Evolutionary conservation across 2,888 invertebrate genomes (phyloP), one percentile per base, ranked within the genome.

Genomic region (Tenthredo amoena): DNA sequence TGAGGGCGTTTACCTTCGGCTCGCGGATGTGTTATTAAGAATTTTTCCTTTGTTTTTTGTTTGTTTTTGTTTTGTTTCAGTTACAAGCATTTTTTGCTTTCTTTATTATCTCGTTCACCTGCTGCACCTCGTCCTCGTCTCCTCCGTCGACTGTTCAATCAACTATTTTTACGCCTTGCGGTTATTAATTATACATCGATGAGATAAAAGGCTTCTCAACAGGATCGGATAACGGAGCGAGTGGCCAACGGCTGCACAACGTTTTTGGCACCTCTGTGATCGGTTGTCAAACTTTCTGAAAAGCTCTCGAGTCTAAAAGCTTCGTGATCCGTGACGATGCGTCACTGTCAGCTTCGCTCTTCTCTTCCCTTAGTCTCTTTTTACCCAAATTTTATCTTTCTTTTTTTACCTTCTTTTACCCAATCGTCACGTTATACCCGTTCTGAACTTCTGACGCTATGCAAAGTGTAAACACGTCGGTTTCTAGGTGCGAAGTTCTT

Each of bases 251-350:
- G 68, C 31, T 68, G 21, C 34, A 9, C 18, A 47, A 31, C 15
- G 55, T 47, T 77, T 50, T 77, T 77, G 77, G 77, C 77, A 77
- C 50, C 77, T 77, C 55, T 3, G 21, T 74, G 77, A 77, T 77
- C 50, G 55, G 26, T 31, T 55, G 77, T 50, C 50, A 77, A 77
- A 50, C 18, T 37, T 74, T 31, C 50, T 34, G 31, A 55, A 77
- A 55, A 34, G 31, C 50, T 77, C 12, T 77, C 77, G 55, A 55
- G 77, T 34, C 55, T 55, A 34, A 77, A 34, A 77, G 55, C 55
- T 55, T 50, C 77, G 77, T 15, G 47, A n/a, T 26, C 18, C 47
- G 76, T 40, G 76, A 47, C 47, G 76, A 76, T 76, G 76, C 76
- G 76, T 76, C 76, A 76, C 47, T 47, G 76, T 76, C 43, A 43